A percentile compares a stretch with the other conserved stretches of the same genome.
These are phyloP conservation scores for Dasyprocta punctata DNA, from an alignment of 2,113 vertebrate genomes.

Conservation along the genomic window DNA sequence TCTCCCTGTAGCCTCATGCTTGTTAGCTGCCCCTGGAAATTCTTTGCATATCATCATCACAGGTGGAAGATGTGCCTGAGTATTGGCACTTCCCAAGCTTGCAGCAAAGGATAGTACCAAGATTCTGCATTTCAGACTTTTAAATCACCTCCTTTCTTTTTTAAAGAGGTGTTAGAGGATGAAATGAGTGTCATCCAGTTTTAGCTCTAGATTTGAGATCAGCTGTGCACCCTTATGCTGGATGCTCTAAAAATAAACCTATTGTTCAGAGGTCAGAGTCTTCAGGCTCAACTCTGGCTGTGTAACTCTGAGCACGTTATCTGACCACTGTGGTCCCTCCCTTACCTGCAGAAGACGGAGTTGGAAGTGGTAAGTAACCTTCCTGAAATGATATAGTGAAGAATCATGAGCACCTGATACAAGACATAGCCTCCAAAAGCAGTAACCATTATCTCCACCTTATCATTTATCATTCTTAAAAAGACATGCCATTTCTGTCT, in stretches of 20 bases:
- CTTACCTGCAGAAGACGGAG: not conserved
- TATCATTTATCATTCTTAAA: not conserved
- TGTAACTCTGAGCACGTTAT: not conserved
- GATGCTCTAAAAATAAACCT: not conserved
- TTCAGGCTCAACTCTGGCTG: not conserved
- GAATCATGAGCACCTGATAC: not conserved
- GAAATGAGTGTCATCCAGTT: not conserved
- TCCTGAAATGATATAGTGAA: not conserved
- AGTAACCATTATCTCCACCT: not conserved
- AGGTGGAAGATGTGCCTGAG: not conserved
- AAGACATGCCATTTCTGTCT: not conserved
- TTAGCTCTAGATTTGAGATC: not conserved
- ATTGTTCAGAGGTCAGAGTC: not conserved
- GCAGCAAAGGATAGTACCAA: not conserved
- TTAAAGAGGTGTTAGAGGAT: not conserved
- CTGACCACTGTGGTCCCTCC: not conserved
- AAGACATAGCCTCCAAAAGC: not conserved
- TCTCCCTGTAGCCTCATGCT: fast-evolving
- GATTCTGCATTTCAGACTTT: not conserved
- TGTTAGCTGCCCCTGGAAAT: not conserved
- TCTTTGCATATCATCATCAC: not conserved
- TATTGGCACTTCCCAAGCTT: not conserved
- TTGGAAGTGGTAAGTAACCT: not conserved
- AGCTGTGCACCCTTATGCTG: not conserved
- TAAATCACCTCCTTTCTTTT: not conserved